phyloP scores from a whole-genome alignment of 2,888 invertebrate genomes.

The Pyrrhia umbra region DNA sequence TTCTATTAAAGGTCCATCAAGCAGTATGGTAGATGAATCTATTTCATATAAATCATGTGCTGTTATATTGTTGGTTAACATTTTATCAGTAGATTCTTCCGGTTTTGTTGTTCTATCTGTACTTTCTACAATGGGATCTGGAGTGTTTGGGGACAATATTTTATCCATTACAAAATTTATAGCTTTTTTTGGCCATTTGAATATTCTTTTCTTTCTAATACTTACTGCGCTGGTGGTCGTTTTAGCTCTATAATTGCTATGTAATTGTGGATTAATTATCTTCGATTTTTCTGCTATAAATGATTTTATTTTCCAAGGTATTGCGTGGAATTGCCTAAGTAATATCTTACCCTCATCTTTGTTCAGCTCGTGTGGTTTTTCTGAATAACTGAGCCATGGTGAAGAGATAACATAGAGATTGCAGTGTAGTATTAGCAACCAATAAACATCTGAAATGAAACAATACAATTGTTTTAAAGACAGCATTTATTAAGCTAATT shows the following conservation, averaged over 20 bases:
- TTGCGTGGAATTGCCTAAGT: constrained; percentile 1
- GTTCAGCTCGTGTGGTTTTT: not conserved
- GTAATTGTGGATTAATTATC: constrained; percentile 6
- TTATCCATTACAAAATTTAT: not conserved
- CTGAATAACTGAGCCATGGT: constrained; percentile 6
- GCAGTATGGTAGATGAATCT: not conserved
- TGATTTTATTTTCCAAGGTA: constrained; percentile 12
- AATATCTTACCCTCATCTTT: constrained; percentile 7
- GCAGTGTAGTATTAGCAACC: constrained; percentile 27
- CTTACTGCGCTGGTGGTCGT: not conserved
- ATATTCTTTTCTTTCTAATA: not conserved
- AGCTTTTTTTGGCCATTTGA: constrained; percentile 1
- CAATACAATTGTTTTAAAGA: constrained; percentile 4
- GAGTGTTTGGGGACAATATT: not conserved
- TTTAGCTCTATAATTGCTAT: constrained; percentile 10
- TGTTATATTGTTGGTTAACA: not conserved
- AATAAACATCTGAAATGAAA: constrained; percentile 27
- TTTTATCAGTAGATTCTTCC: not conserved
- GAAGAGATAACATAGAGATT: not conserved
- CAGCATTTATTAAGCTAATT: not conserved
- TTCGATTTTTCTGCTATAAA: not conserved
- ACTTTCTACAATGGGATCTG: not conserved
- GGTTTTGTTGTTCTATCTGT: not conserved
- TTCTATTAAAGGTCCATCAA: not conserved
- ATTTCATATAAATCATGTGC: not conserved